phyloP scores from a whole-genome alignment of 2,113 vertebrate genomes.

The Urocitellus parryii region DNA sequence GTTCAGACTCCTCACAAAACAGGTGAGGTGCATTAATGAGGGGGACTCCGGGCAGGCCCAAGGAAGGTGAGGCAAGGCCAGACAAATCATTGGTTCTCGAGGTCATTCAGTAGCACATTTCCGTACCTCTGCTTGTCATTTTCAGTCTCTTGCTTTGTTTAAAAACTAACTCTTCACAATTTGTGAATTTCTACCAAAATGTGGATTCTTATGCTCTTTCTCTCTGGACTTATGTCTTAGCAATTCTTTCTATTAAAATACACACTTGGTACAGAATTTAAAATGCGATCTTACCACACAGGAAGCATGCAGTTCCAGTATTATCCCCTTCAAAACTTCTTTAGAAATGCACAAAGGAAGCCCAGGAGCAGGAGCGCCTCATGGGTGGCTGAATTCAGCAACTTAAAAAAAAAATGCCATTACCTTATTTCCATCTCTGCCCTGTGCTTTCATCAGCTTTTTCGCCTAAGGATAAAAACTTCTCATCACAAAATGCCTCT shows the following conservation, averaged over 20 bases:
- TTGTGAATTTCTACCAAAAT: neutral
- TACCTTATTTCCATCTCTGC: neutral
- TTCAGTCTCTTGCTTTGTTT: neutral
- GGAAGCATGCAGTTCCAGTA: neutral
- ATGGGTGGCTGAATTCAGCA: neutral
- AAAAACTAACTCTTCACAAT: neutral
- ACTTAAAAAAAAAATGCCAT: neutral
- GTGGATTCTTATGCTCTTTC: neutral
- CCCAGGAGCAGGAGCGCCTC: neutral
- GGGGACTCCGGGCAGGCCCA: neutral
- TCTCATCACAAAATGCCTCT: neutral
- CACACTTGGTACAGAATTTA: too few species aligned
- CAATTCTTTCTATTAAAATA: neutral
- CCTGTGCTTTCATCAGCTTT: neutral
- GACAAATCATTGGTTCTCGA: neutral
- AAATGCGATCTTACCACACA: neutral
- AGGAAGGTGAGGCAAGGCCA: neutral
- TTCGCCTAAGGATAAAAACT: neutral
- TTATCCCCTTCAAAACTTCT: neutral
- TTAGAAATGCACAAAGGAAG: neutral
- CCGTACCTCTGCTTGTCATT: neutral
- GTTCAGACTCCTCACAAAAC: too few species aligned
- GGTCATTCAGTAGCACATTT: neutral
- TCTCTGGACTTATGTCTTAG: neutral
- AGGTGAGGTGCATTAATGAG: neutral